phyloP scores from a whole-genome alignment of 2,797 vertebrate genomes.

The Eptatretus atami region DNA sequence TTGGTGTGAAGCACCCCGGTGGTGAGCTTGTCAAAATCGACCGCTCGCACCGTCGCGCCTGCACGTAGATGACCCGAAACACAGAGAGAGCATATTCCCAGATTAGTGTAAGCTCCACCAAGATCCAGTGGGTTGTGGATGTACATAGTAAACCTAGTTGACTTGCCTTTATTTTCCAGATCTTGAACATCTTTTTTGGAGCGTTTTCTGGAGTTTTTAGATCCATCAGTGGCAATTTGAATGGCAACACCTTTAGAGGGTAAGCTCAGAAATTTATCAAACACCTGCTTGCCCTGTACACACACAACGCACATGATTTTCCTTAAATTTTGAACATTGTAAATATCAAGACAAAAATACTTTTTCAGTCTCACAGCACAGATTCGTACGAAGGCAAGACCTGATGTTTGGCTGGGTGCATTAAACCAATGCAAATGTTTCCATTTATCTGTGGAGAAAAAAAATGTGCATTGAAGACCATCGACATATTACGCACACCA shows the following conservation, averaged over 20 bases:
- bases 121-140: background rate
- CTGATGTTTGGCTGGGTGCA: too few relatives aligned
- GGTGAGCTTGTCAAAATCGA: conserved; percentile 18
- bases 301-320: background rate
- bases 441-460: too few relatives aligned
- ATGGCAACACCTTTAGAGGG: conserved; percentile 18
- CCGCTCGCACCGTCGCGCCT: conserved; percentile 23
- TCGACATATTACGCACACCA: too few relatives aligned
- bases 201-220: conserved; percentile 12
- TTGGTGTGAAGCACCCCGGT: conserved; percentile 29
- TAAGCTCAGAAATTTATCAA: conserved; percentile 17
- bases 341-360: too few relatives aligned
- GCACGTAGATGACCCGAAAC: background rate
- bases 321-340: too few relatives aligned
- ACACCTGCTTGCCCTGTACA: conserved; percentile 19
- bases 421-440: too few relatives aligned
- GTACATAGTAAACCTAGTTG: background rate
- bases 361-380: too few relatives aligned
- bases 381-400: too few relatives aligned
- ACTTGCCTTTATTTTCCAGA: conserved; percentile 16
- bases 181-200: conserved; percentile 15
- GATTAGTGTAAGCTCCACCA: background rate
- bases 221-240: conserved; percentile 20
- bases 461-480: too few relatives aligned
- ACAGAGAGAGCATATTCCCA: too few relatives aligned